Evolutionary conservation across 2,113 vertebrate genomes (phyloP).

Genomic region (Falcunculus frontatus): DNA sequence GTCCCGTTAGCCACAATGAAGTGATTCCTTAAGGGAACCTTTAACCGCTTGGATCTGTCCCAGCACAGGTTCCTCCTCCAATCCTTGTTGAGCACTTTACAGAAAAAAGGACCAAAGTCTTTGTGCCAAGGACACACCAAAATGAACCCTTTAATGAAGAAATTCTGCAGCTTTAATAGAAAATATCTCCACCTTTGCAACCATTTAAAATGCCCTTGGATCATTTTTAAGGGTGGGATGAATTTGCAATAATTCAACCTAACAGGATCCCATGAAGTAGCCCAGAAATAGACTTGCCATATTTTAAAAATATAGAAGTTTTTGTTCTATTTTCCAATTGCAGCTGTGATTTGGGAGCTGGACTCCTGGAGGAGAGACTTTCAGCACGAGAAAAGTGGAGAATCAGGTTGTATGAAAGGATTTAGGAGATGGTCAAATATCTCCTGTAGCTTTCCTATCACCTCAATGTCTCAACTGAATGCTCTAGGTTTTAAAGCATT

Average conservation of each 20-base stretch:
- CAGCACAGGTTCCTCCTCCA: neutral
- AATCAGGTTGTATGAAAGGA: neutral
- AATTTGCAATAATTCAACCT: neutral
- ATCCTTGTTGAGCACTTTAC: neutral
- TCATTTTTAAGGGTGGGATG: neutral
- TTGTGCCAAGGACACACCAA: neutral
- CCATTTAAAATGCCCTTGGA: neutral
- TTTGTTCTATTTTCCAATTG: neutral
- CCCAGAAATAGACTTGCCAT: neutral
- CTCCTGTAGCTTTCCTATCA: neutral
- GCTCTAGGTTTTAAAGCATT: neutral
- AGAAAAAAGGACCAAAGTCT: neutral
- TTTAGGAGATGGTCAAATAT: neutral
- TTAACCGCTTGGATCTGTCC: neutral
- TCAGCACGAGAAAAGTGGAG: neutral
- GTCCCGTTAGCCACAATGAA: fast-evolving
- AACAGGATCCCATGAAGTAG: neutral
- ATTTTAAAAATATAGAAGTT: neutral
- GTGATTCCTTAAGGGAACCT: neutral
- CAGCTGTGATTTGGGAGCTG: neutral
- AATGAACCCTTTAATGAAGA: neutral
- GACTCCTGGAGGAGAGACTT: neutral
- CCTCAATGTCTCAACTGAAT: neutral
- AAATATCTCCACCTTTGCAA: neutral
- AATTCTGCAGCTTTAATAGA: neutral